These are phyloP conservation scores for Hyposoter didymator DNA, from an alignment of 2,888 invertebrate species.

Conservation along the genomic window DNA sequence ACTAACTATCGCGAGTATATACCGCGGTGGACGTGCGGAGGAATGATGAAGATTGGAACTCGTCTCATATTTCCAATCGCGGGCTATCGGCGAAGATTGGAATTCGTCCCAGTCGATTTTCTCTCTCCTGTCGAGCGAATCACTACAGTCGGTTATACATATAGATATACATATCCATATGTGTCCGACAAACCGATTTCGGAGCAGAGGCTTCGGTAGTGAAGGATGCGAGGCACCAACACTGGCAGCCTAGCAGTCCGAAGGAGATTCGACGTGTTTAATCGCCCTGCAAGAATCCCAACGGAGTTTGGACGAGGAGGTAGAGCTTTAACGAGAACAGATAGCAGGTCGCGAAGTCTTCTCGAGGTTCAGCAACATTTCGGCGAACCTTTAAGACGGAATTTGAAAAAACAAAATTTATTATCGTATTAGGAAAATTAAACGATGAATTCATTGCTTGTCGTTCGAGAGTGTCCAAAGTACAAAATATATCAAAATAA, in stretches of 20 bases:
- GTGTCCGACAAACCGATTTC: constrained; percentile 10
- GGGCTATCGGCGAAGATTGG: constrained; percentile 53
- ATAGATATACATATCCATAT: background rate
- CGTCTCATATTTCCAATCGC: constrained; percentile 61
- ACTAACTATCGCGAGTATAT: constrained; percentile 27
- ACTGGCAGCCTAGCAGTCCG: constrained; percentile 33
- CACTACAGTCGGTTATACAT: constrained; percentile 28
- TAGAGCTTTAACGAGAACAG: constrained; percentile 51
- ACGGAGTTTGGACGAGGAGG: constrained; percentile 42
- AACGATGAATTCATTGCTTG: no score
- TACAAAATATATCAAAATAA: no score
- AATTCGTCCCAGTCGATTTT: constrained; percentile 58
- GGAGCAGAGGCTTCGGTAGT: constrained; percentile 40
- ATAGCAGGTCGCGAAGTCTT: constrained; percentile 43
- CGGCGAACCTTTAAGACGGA: constrained; percentile 20
- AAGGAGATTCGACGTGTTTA: constrained; percentile 55
- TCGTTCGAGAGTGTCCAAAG: no score
- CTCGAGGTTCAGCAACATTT: constrained; percentile 29
- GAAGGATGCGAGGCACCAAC: constrained; percentile 51
- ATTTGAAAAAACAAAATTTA: constrained; percentile 34
- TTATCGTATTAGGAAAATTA: background rate
- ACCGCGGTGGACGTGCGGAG: constrained; percentile 12
- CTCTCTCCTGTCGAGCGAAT: constrained; percentile 51
- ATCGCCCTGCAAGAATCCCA: constrained; percentile 58
- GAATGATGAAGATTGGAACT: constrained; percentile 57